Evolutionary conservation across 2,797 vertebrate species (phyloP).

Genomic region (Leptodactylus fallax): DNA sequence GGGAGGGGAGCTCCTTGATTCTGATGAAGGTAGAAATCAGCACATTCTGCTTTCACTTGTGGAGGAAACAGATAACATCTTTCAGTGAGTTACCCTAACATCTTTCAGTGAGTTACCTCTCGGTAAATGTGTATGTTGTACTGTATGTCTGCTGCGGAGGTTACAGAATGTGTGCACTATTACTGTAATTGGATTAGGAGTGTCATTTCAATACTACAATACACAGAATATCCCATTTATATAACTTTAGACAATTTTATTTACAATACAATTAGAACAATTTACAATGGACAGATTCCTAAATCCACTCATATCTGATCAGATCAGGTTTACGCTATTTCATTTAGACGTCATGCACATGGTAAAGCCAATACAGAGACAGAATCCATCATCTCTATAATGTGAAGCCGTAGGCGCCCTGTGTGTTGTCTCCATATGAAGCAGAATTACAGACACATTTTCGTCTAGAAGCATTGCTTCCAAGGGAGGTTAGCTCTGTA

Average conservation of each 20-base stretch:
- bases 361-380: not conserved
- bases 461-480: too few species aligned
- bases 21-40: slow-evolving; percentile 51
- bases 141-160: not conserved
- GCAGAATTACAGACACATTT: too few species aligned
- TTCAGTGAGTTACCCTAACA: too few species aligned
- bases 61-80: slow-evolving; percentile 30
- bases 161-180: not conserved
- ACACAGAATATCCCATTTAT: too few species aligned
- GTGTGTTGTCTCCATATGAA: too few species aligned
- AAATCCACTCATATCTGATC: not conserved
- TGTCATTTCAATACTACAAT: not conserved
- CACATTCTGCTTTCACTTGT: slow-evolving; percentile 45
- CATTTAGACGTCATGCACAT: not conserved
- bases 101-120: slow-evolving; percentile 20
- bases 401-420: too few species aligned
- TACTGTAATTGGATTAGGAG: not conserved
- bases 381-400: not conserved
- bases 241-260: not conserved
- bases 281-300: not conserved
- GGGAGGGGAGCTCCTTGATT: slow-evolving; percentile 18
- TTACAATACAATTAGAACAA: not conserved
- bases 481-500: not conserved
- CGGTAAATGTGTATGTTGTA: not conserved
- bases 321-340: not conserved